phyloP scores from a whole-genome alignment of 2,888 invertebrate species.

The Leptura quadrifasciata region DNA sequence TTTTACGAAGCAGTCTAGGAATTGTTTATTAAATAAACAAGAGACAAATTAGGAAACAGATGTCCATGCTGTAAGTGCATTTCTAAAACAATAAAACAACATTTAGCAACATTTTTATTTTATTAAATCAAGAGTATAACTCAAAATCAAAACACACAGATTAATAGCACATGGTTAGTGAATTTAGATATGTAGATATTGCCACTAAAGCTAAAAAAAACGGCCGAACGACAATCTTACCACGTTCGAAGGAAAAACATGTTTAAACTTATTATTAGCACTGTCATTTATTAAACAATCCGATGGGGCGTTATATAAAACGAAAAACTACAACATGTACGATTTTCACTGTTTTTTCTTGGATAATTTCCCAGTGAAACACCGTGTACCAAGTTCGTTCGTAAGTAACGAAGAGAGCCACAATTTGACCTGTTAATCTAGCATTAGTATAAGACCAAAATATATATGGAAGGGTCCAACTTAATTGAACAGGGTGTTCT shows the following conservation, averaged over 20 bases:
- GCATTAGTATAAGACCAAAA: constrained; percentile 64
- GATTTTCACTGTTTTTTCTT: constrained; percentile 24
- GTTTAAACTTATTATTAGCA: constrained; percentile 18
- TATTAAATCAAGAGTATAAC: constrained; percentile 19
- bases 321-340: constrained; percentile 29
- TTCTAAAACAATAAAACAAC: constrained; percentile 28
- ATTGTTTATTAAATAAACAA: background rate
- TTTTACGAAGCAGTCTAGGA: background rate
- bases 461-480: constrained; percentile 69
- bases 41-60: background rate
- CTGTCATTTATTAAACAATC: constrained; percentile 28
- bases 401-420: constrained; percentile 34
- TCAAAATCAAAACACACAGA: constrained; percentile 18
- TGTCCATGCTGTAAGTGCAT: background rate
- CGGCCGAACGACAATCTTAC: constrained; percentile 25
- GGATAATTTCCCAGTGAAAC: constrained; percentile 8
- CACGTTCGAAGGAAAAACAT: constrained; percentile 38
- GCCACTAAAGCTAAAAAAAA: constrained; percentile 21
- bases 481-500: constrained; percentile 55
- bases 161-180: constrained; percentile 37
- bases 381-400: constrained; percentile 31
- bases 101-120: background rate
- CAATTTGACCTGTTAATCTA: constrained; percentile 60
- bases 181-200: constrained; percentile 10
- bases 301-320: constrained; percentile 4